Evolutionary conservation across 1,140 invertebrate species (phyloP).

Genomic region (Ceratosolen solmsi): DNA sequence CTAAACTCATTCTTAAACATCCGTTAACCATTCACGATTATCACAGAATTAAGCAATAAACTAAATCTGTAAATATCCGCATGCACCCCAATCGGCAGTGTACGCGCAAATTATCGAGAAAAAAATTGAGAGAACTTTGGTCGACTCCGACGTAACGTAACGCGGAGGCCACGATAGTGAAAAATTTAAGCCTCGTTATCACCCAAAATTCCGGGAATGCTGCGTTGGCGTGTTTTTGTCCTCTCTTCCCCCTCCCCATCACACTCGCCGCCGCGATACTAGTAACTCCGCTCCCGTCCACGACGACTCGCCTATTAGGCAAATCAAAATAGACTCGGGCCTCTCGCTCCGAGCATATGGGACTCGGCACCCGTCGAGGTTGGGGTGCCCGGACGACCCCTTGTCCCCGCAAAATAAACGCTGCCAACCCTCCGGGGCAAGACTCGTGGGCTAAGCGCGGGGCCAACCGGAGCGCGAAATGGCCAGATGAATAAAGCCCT

Average conservation of each 20-base stretch:
- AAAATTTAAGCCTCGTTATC: not conserved
- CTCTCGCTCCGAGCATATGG: constrained; percentile 69
- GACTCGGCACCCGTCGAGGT: constrained; percentile 56
- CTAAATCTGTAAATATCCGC: too few relatives aligned
- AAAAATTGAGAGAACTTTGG: too few relatives aligned
- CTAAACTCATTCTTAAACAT: too few relatives aligned
- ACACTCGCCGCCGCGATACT: not conserved
- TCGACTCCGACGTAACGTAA: too few relatives aligned
- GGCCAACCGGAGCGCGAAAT: constrained; percentile 66
- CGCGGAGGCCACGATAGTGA: too few relatives aligned
- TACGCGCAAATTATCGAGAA: too few relatives aligned
- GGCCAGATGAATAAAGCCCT: constrained; percentile 65
- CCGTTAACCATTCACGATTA: too few relatives aligned
- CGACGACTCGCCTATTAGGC: constrained; percentile 67
- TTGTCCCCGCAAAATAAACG: constrained; percentile 69
- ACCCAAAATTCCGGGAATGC: not conserved
- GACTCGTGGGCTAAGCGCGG: constrained; percentile 11
- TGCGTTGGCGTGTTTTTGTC: too few relatives aligned
- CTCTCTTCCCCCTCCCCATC: not conserved
- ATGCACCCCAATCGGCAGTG: too few relatives aligned
- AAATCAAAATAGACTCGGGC: constrained; percentile 72
- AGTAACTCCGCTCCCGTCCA: not conserved
- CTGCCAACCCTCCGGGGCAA: constrained; percentile 44
- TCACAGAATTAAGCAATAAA: too few relatives aligned
- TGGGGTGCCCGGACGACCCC: constrained; percentile 56